Conservation (phyloP, 2,797 vertebrate species). For the Melanitta fusca region DNA sequence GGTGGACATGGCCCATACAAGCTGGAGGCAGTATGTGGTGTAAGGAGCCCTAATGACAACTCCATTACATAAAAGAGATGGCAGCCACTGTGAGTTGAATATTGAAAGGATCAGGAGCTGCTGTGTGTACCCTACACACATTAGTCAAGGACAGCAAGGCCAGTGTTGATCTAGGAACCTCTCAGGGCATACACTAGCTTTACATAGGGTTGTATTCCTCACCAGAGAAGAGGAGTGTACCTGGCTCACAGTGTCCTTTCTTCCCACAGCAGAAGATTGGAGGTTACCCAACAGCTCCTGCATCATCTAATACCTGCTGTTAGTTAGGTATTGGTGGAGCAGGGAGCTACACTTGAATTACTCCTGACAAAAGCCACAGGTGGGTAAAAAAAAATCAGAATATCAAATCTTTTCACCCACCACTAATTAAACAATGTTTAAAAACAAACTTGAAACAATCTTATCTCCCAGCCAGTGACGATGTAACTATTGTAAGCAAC, state of each 20-base stretch:
- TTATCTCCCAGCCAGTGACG: background rate
- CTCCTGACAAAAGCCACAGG: background rate
- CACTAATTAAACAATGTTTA: background rate
- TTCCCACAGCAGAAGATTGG: background rate
- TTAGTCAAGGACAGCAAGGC: background rate
- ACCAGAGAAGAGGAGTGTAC: background rate
- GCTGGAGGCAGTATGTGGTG: background rate
- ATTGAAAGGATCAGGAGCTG: background rate
- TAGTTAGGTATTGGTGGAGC: background rate
- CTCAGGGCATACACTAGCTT: background rate
- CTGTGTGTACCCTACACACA: background rate
- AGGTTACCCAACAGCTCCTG: background rate
- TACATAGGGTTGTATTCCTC: background rate
- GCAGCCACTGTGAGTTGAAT: background rate
- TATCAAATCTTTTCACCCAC: conserved; percentile 32
- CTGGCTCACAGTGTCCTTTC: background rate
- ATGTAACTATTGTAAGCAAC: background rate
- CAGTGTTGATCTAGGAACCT: background rate
- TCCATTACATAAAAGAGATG: background rate
- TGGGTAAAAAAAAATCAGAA: background rate
- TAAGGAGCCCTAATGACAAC: background rate
- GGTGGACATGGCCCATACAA: background rate
- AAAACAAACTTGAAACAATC: background rate
- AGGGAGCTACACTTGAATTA: background rate
- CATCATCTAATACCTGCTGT: background rate